These are phyloP conservation scores for Paramormyrops hopkinsi DNA, from an alignment of 2,797 vertebrate species.

Conservation along the genomic window DNA sequence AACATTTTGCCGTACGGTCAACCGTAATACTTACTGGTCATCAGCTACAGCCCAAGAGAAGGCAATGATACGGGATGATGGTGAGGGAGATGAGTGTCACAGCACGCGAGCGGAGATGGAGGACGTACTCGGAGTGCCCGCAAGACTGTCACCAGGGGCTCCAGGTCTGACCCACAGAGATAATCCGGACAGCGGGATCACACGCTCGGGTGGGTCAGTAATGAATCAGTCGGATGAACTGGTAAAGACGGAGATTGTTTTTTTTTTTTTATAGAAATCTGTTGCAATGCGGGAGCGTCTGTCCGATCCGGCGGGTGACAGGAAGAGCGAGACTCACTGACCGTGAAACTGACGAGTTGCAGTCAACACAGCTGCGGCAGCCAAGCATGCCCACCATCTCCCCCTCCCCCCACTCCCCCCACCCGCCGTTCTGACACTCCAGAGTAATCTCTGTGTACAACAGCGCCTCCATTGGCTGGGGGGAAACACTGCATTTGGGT, in stretches of 20 bases:
- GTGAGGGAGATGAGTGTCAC: neutral
- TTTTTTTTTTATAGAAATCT: conserved; percentile 18
- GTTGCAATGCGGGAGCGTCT: conserved; percentile 4
- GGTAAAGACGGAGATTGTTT: conserved; percentile 10
- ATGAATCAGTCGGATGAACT: conserved; percentile 22
- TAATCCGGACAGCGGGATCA: conserved; percentile 1
- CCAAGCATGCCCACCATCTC: conserved; percentile 13
- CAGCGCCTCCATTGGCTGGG: neutral
- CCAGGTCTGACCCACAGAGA: conserved; percentile 1
- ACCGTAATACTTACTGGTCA: neutral
- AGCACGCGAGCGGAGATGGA: neutral
- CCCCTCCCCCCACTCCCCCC: neutral
- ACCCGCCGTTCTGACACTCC: neutral
- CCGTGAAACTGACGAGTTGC: conserved; percentile 37
- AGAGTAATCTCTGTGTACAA: conserved; percentile 14
- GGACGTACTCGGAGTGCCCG: neutral
- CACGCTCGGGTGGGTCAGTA: conserved; percentile 19
- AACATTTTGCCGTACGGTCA: neutral
- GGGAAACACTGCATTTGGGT: neutral
- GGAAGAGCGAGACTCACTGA: conserved; percentile 24
- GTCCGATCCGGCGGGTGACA: neutral
- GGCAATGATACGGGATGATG: neutral
- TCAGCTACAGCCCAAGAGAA: neutral
- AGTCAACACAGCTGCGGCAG: neutral
- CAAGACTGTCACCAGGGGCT: neutral